Percentiles rank a stretch among this genome's conserved stretches.
These are phyloP conservation scores for Griposia aprilina DNA, from an alignment of 2,888 invertebrate species.

Conservation along the genomic window DNA sequence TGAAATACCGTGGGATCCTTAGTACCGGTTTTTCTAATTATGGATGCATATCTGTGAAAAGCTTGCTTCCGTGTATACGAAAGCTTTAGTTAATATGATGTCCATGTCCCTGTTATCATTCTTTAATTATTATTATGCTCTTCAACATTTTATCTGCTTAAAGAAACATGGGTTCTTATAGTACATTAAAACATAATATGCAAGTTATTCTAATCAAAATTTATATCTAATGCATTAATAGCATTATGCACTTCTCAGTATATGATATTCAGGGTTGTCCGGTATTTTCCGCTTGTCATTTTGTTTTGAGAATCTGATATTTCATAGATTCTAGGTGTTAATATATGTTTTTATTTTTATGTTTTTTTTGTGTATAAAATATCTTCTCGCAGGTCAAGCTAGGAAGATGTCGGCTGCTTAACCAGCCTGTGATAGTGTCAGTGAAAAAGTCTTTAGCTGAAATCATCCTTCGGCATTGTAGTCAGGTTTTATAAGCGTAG, in stretches of 20 bases:
- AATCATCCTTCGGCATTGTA: background rate
- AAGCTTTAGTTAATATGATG: background rate
- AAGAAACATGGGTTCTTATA: background rate
- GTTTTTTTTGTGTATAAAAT: too few relatives aligned
- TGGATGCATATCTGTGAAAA: background rate
- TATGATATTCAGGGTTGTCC: background rate
- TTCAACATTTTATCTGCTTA: conserved; percentile 7
- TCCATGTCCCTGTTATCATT: background rate
- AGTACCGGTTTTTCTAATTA: background rate
- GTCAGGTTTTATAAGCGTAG: background rate
- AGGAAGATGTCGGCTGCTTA: too few relatives aligned
- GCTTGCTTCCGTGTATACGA: background rate
- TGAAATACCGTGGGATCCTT: background rate
- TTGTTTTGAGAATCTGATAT: background rate
- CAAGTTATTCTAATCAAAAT: conserved; percentile 7
- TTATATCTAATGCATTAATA: background rate
- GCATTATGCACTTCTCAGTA: background rate
- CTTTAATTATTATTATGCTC: too few relatives aligned
- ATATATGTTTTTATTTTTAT: background rate
- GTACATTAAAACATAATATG: background rate
- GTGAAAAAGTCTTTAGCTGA: background rate
- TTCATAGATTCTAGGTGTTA: background rate
- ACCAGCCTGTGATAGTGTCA: background rate
- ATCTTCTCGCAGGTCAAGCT: too few relatives aligned
- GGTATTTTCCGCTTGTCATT: background rate